Conservation (phyloP, 1,140 invertebrate genomes). For the Bombus superbus region DNA sequence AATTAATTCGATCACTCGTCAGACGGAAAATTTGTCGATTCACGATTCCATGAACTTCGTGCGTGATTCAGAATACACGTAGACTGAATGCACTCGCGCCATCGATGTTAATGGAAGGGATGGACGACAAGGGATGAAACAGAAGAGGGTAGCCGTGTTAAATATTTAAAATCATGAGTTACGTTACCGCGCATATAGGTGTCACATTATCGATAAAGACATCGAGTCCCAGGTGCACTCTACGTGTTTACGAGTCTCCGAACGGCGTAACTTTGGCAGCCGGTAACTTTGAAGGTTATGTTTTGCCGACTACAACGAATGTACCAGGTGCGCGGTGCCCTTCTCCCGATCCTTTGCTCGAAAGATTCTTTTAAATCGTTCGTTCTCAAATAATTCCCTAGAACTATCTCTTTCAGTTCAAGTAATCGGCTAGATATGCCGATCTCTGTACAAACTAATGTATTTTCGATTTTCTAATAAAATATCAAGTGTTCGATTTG, state of each 20-base stretch:
- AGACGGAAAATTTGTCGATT: constrained; percentile 32
- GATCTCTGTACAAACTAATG: neutral
- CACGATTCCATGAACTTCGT: constrained; percentile 39
- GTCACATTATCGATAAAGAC: constrained; percentile 74
- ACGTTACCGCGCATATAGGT: constrained; percentile 65
- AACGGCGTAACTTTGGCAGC: constrained; percentile 69
- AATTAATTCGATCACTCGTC: constrained; percentile 42
- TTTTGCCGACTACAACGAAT: constrained; percentile 68
- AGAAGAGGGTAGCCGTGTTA: constrained; percentile 54
- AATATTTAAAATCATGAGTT: constrained; percentile 73
- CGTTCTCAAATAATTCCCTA: neutral
- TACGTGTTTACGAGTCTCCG: constrained; percentile 75
- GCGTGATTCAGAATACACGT: constrained; percentile 41
- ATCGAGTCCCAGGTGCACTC: constrained; percentile 73
- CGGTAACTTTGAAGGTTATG: constrained; percentile 72
- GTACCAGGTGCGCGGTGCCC: constrained; percentile 66
- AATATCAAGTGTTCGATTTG: neutral
- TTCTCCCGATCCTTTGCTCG: neutral
- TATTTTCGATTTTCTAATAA: neutral
- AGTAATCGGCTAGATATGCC: neutral
- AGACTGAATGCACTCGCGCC: constrained; percentile 40
- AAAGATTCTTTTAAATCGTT: constrained; percentile 3
- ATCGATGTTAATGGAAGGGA: constrained; percentile 21
- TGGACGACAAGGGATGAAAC: constrained; percentile 3
- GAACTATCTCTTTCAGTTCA: no score